Evolutionary conservation across 2,113 vertebrate genomes (phyloP), one percentile per base, ranked within the genome.

Genomic region (Labrus mixtus): DNA sequence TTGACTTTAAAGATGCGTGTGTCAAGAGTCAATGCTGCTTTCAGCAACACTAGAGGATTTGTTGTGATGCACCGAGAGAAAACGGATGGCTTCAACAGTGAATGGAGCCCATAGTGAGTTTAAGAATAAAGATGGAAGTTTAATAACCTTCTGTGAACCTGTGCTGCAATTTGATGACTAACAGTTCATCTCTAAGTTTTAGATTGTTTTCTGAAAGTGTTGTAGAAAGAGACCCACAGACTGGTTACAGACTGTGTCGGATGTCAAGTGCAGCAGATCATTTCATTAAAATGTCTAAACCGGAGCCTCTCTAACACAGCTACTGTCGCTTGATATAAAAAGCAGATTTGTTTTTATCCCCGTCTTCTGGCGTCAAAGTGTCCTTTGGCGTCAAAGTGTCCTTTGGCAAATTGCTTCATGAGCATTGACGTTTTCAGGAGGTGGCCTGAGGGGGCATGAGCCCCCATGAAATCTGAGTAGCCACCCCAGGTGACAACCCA

Each of bases 151-250:
- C 55, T 63, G 54, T 59, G 63, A 82, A 48, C 15, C 25, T 62
- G 43, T 11, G 23, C 43, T 6, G 37, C 43, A 46, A 20, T 23
- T 64, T 11, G 51, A 68, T 37, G 17, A 64, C 17, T 71, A 17
- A 46, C 78, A 68, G 53, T 68, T 74, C 15, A 62, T n/a, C 65
- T 76, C 48, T 29, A 80, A 77, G 73, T 79, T 79, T 68, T 61
- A 10, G n/a, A 70, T 39, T 48, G 15, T 46, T 25, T 23, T 66
- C 22, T 59, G 9, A 20, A 33, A n/a, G 62, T 50, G 16, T 36
- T 54, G 3, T 0, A 74, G 15, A 22, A 53, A 22, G 22, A 68
- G 51, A 19, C 29, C 20, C 10, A 53, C 16, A 19, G 11, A 25
- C n/a, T 17, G 58, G 29, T 36, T 10, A 23, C 10, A 6, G 36